A percentile compares a stretch with the other conserved stretches of the same genome.
phyloP scores from a whole-genome alignment of 2,113 vertebrate genomes.

The Struthidea cinerea region DNA sequence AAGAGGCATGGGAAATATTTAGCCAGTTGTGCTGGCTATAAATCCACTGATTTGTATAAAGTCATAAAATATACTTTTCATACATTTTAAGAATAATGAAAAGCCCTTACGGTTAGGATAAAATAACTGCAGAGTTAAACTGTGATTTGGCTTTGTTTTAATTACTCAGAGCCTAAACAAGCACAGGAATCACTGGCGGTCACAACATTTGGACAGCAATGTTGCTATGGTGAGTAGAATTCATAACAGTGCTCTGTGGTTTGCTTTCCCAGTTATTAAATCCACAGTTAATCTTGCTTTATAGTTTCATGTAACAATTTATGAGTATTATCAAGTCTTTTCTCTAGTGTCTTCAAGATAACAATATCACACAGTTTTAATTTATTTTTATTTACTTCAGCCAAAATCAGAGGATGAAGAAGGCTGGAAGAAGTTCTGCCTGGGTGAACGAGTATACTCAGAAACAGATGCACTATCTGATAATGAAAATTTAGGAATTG shows the following conservation, averaged over 20 bases:
- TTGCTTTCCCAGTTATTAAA: background rate
- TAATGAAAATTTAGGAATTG: conserved; percentile 76
- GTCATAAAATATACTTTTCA: background rate
- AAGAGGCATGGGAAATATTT: background rate
- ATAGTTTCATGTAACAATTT: background rate
- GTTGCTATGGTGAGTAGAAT: conserved; percentile 84
- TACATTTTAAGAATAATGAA: background rate
- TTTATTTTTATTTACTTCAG: conserved; percentile 62
- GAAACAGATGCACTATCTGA: conserved; percentile 53
- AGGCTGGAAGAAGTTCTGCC: conserved; percentile 94
- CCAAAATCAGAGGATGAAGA: conserved; percentile 88
- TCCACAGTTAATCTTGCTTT: background rate
- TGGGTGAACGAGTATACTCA: conserved; percentile 83
- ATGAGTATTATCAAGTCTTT: background rate
- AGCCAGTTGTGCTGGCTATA: background rate
- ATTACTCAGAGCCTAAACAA: conserved; percentile 84
- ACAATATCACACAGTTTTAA: background rate
- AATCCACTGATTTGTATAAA: background rate
- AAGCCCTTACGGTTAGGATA: background rate
- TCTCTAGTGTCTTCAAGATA: background rate
- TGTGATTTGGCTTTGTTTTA: conserved; percentile 38
- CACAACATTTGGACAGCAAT: conserved; percentile 88
- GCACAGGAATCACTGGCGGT: conserved; percentile 86
- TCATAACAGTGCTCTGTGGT: background rate
- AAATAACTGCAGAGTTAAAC: background rate